These are phyloP conservation scores for Drosophila subobscura DNA, from an alignment of 1,140 invertebrate species.

Conservation along the genomic window DNA sequence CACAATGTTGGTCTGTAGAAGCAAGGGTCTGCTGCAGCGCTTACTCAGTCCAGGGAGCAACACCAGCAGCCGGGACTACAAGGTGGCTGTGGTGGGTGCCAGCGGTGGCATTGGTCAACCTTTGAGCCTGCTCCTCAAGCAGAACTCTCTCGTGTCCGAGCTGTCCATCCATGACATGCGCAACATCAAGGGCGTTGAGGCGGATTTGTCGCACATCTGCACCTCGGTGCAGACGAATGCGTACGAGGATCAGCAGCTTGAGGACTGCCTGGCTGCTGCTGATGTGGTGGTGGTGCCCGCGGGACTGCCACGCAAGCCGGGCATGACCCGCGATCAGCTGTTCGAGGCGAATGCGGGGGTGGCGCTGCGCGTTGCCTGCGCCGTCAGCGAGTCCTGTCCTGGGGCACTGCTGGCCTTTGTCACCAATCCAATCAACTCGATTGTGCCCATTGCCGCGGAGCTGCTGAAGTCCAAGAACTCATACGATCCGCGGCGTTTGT, in stretches of 20 bases:
- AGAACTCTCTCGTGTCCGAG: constrained; percentile 87
- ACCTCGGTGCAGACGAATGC: constrained; percentile 88
- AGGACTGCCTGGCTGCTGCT: constrained; percentile 75
- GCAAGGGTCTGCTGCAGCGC: no score
- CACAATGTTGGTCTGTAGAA: no score
- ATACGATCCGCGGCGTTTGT: constrained; percentile 95
- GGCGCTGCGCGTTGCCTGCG: constrained; percentile 92
- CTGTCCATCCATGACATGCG: constrained; percentile 93
- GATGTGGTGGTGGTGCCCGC: constrained; percentile 98
- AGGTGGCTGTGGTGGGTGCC: constrained; percentile 94
- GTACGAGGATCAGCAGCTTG: constrained; percentile 83
- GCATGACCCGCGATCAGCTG: constrained; percentile 96
- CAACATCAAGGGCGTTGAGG: constrained; percentile 91
- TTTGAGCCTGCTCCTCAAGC: constrained; percentile 90
- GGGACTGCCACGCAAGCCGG: constrained; percentile 97
- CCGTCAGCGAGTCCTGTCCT: constrained; percentile 91
- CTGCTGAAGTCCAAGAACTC: constrained; percentile 92
- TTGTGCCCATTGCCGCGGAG: constrained; percentile 98
- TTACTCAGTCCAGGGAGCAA: no score
- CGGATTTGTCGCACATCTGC: constrained; percentile 94
- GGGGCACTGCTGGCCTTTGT: constrained; percentile 97
- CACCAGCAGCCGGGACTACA: background rate
- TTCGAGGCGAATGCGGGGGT: constrained; percentile 98
- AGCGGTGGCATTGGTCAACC: constrained; percentile 91
- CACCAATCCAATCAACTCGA: constrained; percentile 98